These are phyloP conservation scores for Cheilosia urbana DNA, from an alignment of 2,888 invertebrate genomes.

Conservation along the genomic window DNA sequence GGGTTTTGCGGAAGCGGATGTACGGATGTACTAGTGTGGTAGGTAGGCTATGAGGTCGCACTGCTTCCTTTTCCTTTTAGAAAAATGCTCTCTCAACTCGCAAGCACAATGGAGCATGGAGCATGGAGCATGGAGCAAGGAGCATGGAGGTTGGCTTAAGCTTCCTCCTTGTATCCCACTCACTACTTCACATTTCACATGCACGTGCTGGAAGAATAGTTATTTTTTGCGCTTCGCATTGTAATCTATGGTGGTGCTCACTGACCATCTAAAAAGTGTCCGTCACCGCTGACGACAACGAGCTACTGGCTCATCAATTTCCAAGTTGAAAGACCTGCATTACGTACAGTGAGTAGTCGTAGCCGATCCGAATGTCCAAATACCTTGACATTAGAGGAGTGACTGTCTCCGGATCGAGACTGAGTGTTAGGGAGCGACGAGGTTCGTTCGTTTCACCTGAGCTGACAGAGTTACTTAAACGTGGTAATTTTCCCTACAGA, in stretches of 20 bases:
- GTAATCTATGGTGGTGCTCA: conserved; percentile 18
- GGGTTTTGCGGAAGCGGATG: conserved; percentile 70
- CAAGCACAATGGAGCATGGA: neutral
- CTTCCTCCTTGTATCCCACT: neutral
- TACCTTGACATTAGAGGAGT: conserved; percentile 61
- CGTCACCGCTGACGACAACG: conserved; percentile 10
- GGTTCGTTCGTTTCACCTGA: conserved; percentile 70
- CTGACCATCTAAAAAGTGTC: conserved; percentile 34
- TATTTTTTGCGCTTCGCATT: neutral
- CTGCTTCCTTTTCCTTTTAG: conserved; percentile 68
- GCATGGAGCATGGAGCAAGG: too few relatives aligned
- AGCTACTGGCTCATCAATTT: conserved; percentile 66
- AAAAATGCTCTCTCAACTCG: conserved; percentile 18
- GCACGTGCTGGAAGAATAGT: conserved; percentile 1
- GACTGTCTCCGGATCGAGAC: conserved; percentile 53
- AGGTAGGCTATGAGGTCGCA: conserved; percentile 75
- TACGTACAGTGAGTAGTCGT: conserved; percentile 6
- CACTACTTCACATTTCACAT: neutral
- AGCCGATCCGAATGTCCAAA: conserved; percentile 51
- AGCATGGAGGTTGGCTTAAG: conserved; percentile 18
- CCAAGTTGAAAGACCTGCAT: conserved; percentile 61
- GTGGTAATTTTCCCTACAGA: conserved; percentile 65
- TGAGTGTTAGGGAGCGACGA: conserved; percentile 65
- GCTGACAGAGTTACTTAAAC: conserved; percentile 71
- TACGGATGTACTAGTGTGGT: conserved; percentile 74